Conservation (phyloP, 2,113 vertebrate species). For the Notechis scutatus region DNA sequence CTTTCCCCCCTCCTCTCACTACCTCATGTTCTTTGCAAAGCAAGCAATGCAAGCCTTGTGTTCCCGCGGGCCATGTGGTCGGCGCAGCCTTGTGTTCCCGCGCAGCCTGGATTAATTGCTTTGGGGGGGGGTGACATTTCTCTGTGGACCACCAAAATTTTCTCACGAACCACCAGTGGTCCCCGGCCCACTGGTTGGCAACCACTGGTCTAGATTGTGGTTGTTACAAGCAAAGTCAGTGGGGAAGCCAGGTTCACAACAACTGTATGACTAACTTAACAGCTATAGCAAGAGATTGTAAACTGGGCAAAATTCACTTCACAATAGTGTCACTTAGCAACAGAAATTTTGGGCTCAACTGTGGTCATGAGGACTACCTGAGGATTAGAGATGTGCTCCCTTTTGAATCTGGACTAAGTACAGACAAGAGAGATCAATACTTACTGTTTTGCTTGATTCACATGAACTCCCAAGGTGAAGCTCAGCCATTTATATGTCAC, state of each 20-base stretch:
- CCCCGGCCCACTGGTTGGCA: no score
- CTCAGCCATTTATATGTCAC: slow-evolving; percentile 99
- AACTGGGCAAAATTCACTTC: background rate
- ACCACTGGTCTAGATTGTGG: background rate
- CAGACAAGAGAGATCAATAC: slow-evolving; percentile 49
- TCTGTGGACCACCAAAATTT: no score
- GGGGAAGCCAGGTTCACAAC: background rate
- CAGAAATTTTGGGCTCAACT: background rate
- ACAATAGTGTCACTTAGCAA: background rate
- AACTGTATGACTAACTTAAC: background rate
- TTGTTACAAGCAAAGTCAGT: background rate
- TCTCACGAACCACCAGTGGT: no score
- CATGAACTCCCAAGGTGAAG: slow-evolving; percentile 89
- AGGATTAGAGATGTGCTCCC: background rate
- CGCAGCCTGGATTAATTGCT: no score
- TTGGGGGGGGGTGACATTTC: no score
- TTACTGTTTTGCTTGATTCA: slow-evolving; percentile 92
- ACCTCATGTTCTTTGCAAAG: no score
- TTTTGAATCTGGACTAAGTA: background rate
- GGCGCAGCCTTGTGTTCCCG: no score
- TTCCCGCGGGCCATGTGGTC: no score
- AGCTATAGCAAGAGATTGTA: background rate
- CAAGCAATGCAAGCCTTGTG: no score
- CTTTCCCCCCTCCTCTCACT: no score
- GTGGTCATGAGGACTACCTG: no score